phyloP scores from a whole-genome alignment of 2,888 invertebrate genomes.

The Diarsia brunnea region DNA sequence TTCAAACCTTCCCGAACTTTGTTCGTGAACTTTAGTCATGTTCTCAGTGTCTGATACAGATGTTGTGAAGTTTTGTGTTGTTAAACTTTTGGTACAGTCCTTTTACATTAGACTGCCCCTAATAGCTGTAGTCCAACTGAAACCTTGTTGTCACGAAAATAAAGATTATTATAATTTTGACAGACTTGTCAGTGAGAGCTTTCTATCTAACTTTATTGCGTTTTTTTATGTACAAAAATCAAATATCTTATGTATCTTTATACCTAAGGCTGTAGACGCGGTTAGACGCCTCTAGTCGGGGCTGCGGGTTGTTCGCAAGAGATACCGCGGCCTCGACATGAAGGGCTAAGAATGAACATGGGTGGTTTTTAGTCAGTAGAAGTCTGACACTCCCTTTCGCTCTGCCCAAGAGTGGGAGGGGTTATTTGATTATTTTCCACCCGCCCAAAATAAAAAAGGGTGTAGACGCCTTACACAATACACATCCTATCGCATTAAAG shows the following conservation, averaged over 20 bases:
- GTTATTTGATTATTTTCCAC: too few species aligned
- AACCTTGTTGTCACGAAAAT: not conserved
- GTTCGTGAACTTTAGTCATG: slow-evolving; percentile 36
- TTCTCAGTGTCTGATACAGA: slow-evolving; percentile 32
- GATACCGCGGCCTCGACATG: too few species aligned
- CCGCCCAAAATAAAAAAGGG: too few species aligned
- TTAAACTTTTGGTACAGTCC: not conserved
- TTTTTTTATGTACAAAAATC: not conserved
- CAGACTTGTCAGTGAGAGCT: not conserved
- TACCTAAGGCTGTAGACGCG: too few species aligned
- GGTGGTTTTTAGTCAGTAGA: too few species aligned
- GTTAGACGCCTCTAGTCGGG: too few species aligned
- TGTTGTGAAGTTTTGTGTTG: slow-evolving; percentile 37
- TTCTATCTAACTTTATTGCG: not conserved
- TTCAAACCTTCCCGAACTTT: slow-evolving; percentile 18
- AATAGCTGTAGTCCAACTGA: not conserved
- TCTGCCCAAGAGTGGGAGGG: too few species aligned
- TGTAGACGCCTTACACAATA: not conserved
- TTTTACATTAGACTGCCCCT: not conserved
- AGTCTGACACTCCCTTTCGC: too few species aligned
- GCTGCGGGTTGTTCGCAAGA: too few species aligned
- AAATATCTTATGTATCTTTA: not conserved
- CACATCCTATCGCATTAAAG: not conserved
- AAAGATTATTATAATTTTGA: not conserved
- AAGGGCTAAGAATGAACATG: too few species aligned